These are phyloP conservation scores for Atopsyche davidsoni DNA, from an alignment of 1,140 invertebrate species.

Conservation along the genomic window DNA sequence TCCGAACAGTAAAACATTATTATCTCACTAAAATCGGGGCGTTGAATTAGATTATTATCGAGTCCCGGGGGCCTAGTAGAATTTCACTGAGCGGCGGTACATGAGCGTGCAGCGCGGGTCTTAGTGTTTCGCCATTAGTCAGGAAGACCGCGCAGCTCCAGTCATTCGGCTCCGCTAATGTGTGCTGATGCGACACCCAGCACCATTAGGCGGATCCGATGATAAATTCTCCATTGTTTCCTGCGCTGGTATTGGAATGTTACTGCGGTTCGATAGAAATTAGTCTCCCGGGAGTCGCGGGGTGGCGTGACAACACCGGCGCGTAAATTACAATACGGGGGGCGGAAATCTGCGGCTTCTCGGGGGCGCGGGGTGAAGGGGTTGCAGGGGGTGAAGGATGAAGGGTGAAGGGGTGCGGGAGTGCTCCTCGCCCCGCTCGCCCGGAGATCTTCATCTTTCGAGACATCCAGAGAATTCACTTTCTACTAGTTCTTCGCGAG, in stretches of 20 bases:
- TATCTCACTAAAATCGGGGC: background rate
- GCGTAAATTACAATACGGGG: no score
- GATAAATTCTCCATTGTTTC: conserved; percentile 4
- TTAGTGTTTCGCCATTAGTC: conserved; percentile 2
- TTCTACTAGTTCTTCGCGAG: background rate
- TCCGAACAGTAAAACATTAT: background rate
- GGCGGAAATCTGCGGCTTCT: background rate
- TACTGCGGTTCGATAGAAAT: conserved; percentile 3
- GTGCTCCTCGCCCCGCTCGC: background rate
- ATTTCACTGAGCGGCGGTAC: conserved; percentile 1
- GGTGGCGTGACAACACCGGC: no score
- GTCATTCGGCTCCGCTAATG: conserved; percentile 1
- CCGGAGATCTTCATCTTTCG: background rate
- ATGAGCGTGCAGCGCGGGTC: conserved; percentile 1
- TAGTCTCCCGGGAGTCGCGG: conserved; percentile 2
- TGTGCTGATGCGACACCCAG: background rate
- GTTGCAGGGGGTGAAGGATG: background rate
- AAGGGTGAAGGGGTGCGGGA: background rate
- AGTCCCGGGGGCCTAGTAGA: background rate
- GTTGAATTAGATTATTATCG: background rate
- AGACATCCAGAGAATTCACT: background rate
- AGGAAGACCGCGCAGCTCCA: conserved; percentile 1
- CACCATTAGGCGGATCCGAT: conserved; percentile 1
- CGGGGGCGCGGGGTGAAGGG: background rate
- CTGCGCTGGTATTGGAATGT: background rate